A percentile compares a stretch with the other conserved stretches of the same genome.
phyloP scores from a whole-genome alignment of 2,113 vertebrate species.

The Macquaria ambigua region DNA sequence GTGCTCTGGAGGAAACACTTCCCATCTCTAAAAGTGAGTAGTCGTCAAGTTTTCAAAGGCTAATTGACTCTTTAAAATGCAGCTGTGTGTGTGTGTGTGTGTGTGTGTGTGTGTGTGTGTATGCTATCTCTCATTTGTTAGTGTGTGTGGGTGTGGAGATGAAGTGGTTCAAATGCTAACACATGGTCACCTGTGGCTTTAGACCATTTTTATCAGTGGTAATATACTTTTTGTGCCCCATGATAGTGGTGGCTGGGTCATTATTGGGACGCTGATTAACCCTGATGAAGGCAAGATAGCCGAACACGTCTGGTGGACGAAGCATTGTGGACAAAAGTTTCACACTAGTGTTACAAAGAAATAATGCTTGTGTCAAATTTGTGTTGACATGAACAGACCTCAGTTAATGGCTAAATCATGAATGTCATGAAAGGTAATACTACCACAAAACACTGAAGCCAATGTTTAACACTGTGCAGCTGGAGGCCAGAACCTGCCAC shows the following conservation, averaged over 20 bases:
- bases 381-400: too few species aligned
- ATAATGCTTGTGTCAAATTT: neutral
- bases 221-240: neutral
- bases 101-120: constrained; percentile 18
- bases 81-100: constrained; percentile 57
- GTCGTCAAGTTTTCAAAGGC: constrained; percentile 75
- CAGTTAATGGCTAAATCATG: neutral
- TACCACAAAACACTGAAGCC: neutral
- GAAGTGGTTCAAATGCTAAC: neutral
- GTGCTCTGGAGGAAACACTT: constrained; percentile 64
- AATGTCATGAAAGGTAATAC: neutral
- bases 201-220: neutral
- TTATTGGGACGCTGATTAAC: neutral
- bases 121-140: neutral
- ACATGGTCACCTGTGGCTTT: neutral
- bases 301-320: neutral
- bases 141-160: neutral
- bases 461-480: neutral
- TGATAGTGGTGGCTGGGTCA: neutral
- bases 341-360: neutral
- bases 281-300: neutral
- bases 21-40: constrained; percentile 67
- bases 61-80: constrained; percentile 74
- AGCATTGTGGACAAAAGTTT: neutral
- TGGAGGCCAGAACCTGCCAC: neutral